Conservation (phyloP, 2,797 vertebrate genomes). For the Esox masquinongy region DNA sequence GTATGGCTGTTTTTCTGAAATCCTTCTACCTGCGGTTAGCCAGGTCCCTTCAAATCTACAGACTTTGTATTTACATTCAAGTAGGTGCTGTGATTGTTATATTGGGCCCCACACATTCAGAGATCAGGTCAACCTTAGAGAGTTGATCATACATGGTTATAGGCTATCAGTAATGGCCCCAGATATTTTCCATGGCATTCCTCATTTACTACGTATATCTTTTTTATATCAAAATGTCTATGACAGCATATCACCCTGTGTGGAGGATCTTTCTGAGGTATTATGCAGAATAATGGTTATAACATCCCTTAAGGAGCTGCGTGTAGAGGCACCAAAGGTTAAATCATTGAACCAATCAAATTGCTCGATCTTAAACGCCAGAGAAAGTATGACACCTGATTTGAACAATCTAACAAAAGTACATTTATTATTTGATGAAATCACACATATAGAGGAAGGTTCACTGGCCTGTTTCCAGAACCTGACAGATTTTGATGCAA, state of each 20-base stretch:
- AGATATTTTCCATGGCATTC: slow-evolving; percentile 9
- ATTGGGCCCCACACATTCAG: too few relatives aligned
- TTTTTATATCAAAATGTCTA: too few relatives aligned
- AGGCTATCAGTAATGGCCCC: not conserved
- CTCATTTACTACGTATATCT: not conserved
- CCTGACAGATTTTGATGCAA: not conserved
- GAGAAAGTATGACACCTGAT: not conserved
- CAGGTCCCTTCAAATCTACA: too few relatives aligned
- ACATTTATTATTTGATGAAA: not conserved
- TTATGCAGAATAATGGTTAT: slow-evolving; percentile 21
- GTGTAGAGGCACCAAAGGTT: not conserved
- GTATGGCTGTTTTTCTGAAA: too few relatives aligned
- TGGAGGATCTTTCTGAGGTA: slow-evolving; percentile 6
- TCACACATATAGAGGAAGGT: not conserved
- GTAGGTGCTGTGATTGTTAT: too few relatives aligned
- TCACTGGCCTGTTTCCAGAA: slow-evolving; percentile 9
- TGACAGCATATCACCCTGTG: rapidly evolving
- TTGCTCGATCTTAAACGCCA: slow-evolving; percentile 2
- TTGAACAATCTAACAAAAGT: not conserved
- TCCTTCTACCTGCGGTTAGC: too few relatives aligned
- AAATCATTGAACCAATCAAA: not conserved
- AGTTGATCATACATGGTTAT: not conserved
- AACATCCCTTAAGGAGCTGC: not conserved
- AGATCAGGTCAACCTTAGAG: too few relatives aligned
- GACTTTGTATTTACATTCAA: too few relatives aligned